Evolutionary conservation across 1,140 invertebrate species (phyloP).

Genomic region (Lethocerus indicus): DNA sequence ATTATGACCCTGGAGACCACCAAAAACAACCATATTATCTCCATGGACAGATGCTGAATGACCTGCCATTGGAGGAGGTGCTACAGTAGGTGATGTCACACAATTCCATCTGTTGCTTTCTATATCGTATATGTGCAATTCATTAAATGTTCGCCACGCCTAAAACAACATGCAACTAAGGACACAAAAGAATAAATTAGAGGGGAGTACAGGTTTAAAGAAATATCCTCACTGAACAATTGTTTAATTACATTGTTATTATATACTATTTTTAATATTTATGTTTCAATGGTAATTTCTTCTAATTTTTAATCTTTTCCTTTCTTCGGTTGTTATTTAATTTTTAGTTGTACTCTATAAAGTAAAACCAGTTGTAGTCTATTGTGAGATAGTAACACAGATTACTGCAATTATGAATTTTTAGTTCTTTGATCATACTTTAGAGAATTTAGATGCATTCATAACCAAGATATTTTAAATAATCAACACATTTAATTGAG

Average conservation of each 20-base stretch:
- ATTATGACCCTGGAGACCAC: conserved; percentile 39
- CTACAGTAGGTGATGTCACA: conserved; percentile 38
- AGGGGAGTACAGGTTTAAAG: background rate
- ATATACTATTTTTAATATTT: background rate
- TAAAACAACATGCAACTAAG: conserved; percentile 23
- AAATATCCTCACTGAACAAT: background rate
- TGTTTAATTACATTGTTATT: background rate
- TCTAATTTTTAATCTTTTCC: no score
- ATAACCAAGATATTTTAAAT: no score
- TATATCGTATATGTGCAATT: conserved; percentile 81
- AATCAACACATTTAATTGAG: no score
- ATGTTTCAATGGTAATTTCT: no score
- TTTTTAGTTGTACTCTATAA: no score
- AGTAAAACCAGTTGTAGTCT: no score
- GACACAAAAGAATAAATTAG: background rate
- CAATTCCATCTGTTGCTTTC: conserved; percentile 68
- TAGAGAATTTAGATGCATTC: no score
- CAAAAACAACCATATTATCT: conserved; percentile 83
- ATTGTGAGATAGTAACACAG: no score
- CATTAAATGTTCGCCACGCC: conserved; percentile 71
- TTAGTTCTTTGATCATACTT: no score
- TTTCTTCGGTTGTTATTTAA: no score
- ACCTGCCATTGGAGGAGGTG: conserved; percentile 66
- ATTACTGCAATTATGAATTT: no score
- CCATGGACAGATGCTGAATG: conserved; percentile 83